Evolutionary conservation across 1,140 invertebrate genomes (phyloP).

Genomic region (Oncopeltus fasciatus): DNA sequence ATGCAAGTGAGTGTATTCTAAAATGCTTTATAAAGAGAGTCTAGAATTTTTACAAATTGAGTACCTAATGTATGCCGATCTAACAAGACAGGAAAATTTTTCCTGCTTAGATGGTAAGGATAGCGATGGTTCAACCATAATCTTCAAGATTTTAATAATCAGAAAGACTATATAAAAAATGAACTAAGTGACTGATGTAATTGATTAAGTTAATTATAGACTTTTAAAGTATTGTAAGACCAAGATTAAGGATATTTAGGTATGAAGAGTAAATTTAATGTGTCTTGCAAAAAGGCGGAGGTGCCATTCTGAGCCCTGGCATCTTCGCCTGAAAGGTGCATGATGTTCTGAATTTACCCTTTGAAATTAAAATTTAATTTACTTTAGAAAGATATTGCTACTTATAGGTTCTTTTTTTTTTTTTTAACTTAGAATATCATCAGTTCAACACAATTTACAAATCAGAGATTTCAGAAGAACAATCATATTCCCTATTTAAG

Average conservation of each 20-base stretch:
- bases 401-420: not conserved
- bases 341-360: not conserved
- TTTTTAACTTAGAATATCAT: too few relatives aligned
- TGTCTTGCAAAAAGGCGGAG: not conserved
- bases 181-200: not conserved
- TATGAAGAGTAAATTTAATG: not conserved
- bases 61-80: not conserved
- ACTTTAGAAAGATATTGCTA: not conserved
- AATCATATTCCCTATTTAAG: not conserved
- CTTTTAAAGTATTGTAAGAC: not conserved
- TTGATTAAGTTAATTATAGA: not conserved
- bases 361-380: not conserved
- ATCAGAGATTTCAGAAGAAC: not conserved
- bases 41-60: not conserved
- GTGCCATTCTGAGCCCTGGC: not conserved
- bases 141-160: not conserved
- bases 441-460: not conserved
- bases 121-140: not conserved
- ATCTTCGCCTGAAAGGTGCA: not conserved
- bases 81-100: not conserved
- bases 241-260: not conserved
- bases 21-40: not conserved
- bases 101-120: not conserved
- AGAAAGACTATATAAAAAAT: not conserved
- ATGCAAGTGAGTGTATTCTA: not conserved